Evolutionary conservation across 1,140 invertebrate genomes (phyloP).

Genomic region (Heliconius congener): DNA sequence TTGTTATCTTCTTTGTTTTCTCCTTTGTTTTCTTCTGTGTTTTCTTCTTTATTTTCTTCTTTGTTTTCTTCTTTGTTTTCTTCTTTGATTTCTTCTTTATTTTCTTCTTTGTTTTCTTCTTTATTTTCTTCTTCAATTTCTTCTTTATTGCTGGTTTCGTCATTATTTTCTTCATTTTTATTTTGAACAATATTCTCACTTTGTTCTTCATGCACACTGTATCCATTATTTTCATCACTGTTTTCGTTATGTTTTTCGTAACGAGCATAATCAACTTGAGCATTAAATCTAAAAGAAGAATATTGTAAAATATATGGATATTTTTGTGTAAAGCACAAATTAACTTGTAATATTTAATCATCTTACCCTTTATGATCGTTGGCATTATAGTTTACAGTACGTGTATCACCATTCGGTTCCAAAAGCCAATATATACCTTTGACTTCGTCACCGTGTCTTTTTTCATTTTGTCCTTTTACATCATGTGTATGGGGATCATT

Average conservation of each 20-base stretch:
- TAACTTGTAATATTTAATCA: neutral
- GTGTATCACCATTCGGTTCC: conserved; percentile 48
- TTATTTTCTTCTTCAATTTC: conserved; percentile 1
- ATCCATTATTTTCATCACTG: neutral
- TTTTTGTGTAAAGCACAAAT: neutral
- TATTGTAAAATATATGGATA: neutral
- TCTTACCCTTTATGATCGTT: conserved; percentile 46
- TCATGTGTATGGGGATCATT: conserved; percentile 80
- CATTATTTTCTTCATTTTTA: neutral
- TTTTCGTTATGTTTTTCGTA: conserved; percentile 21
- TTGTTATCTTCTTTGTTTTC: neutral
- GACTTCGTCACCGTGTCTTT: conserved; percentile 82
- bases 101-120: neutral
- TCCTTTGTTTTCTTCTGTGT: neutral
- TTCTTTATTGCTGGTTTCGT: conserved; percentile 23
- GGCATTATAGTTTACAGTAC: conserved; percentile 49
- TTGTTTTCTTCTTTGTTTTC: conserved; percentile 11
- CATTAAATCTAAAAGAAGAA: conserved; percentile 42
- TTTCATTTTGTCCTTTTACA: conserved; percentile 78
- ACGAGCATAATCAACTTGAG: conserved; percentile 35
- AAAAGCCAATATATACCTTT: conserved; percentile 56
- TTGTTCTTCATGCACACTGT: conserved; percentile 13
- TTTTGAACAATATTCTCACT: neutral
- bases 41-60: neutral
- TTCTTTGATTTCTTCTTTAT: conserved; percentile 17